phyloP scores from a whole-genome alignment of 2,797 vertebrate species.

The Chelmon rostratus region DNA sequence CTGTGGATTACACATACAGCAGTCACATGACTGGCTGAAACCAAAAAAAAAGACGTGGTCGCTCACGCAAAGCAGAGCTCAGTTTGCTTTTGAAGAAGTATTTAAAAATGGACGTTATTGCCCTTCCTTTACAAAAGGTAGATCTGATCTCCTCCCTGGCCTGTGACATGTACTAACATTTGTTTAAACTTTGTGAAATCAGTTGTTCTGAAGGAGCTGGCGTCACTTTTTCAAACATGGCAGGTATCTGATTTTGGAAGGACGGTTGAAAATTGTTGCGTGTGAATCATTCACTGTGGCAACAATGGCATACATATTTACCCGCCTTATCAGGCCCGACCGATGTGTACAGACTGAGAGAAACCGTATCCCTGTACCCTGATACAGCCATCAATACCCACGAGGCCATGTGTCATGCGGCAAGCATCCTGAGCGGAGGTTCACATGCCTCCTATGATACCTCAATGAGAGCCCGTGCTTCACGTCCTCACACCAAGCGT shows the following conservation, averaged over 20 bases:
- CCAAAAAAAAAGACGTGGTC: slow-evolving; percentile 21
- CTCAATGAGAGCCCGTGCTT: slow-evolving; percentile 76
- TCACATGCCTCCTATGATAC: slow-evolving; percentile 77
- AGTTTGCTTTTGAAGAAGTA: background rate
- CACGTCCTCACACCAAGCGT: slow-evolving; percentile 79
- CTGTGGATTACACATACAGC: slow-evolving; percentile 9
- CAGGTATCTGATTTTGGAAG: slow-evolving; percentile 43
- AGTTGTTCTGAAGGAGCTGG: slow-evolving; percentile 13
- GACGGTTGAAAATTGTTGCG: slow-evolving; percentile 20
- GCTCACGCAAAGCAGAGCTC: background rate
- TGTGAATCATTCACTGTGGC: slow-evolving; percentile 43
- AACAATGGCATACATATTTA: slow-evolving; percentile 47
- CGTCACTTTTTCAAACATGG: slow-evolving; percentile 44
- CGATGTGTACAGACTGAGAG: slow-evolving; percentile 50
- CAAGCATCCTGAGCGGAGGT: slow-evolving; percentile 65
- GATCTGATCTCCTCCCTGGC: background rate
- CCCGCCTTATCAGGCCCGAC: slow-evolving; percentile 46
- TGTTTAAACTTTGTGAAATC: slow-evolving; percentile 15
- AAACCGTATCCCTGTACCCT: slow-evolving; percentile 74
- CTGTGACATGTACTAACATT: background rate
- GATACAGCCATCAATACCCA: slow-evolving; percentile 84
- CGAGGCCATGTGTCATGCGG: slow-evolving; percentile 74
- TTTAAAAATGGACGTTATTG: slow-evolving; percentile 5
- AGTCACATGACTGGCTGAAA: slow-evolving; percentile 16
- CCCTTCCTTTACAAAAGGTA: background rate